Evolutionary conservation across 2,113 vertebrate species (phyloP).

Genomic region (Willisornis vidua): DNA sequence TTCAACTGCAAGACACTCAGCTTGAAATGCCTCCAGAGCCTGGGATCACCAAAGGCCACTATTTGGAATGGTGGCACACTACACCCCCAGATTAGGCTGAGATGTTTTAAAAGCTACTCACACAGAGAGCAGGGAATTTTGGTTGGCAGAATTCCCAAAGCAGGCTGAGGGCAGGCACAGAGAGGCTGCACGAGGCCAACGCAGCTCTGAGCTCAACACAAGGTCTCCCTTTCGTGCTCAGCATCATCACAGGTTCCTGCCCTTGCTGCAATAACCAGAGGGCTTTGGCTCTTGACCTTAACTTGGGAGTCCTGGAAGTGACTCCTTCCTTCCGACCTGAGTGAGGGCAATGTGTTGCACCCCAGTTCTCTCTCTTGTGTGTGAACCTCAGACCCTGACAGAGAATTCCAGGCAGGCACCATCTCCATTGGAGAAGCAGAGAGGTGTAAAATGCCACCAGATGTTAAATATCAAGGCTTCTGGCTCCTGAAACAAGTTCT

Average conservation of each 20-base stretch:
- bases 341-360: not conserved
- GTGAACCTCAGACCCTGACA: not conserved
- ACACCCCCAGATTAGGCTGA: not conserved
- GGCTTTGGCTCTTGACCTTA: not conserved
- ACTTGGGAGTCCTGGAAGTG: not conserved
- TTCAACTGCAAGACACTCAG: not conserved
- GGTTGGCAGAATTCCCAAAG: slow-evolving; percentile 31
- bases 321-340: not conserved
- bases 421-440: not conserved
- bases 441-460: not conserved
- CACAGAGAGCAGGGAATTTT: not conserved
- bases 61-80: not conserved
- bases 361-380: not conserved
- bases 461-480: not conserved
- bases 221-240: not conserved
- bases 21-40: not conserved
- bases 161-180: not conserved
- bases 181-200: slow-evolving; percentile 18
- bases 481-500: not conserved
- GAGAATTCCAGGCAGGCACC: not conserved
- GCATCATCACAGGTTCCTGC: not conserved
- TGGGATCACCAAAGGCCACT: not conserved
- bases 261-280: not conserved
- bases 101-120: slow-evolving; percentile 13
- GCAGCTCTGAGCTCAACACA: accelerated